These are phyloP conservation scores for Athalia circularis DNA, from an alignment of 2,888 invertebrate species.

Conservation along the genomic window DNA sequence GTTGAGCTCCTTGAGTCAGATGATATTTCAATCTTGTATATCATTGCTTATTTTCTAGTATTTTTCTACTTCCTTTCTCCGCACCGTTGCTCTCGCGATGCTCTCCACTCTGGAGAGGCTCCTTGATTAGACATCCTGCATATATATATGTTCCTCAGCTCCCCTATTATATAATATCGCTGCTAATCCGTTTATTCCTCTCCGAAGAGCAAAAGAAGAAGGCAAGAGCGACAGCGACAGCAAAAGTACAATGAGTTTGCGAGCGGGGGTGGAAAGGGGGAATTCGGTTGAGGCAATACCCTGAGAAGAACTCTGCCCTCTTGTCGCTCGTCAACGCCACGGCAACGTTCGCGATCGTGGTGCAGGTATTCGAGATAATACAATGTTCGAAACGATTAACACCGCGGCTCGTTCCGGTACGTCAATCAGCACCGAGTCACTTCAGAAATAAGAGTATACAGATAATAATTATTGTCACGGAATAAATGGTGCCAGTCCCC, in stretches of 20 bases:
- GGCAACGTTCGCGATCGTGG: not conserved
- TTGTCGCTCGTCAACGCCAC: conserved; percentile 19
- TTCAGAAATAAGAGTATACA: conserved; percentile 47
- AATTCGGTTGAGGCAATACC: not conserved
- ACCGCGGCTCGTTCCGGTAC: conserved; percentile 54
- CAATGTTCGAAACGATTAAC: conserved; percentile 47
- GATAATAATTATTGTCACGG: conserved; percentile 52
- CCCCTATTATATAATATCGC: conserved; percentile 1
- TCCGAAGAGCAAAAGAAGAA: too few species aligned
- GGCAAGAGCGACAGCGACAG: too few species aligned
- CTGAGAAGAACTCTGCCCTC: conserved; percentile 11
- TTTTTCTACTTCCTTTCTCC: not conserved
- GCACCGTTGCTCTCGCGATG: too few species aligned
- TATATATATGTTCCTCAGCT: not conserved
- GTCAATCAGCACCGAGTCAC: conserved; percentile 53
- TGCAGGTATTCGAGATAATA: conserved; percentile 3
- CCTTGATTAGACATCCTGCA: not conserved
- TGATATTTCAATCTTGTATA: conserved; percentile 15
- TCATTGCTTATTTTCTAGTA: not conserved
- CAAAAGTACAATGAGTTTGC: too few species aligned
- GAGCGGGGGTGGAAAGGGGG: too few species aligned
- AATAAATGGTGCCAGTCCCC: conserved; percentile 53
- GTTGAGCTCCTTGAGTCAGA: not conserved
- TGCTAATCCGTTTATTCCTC: not conserved
- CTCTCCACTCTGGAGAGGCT: not conserved